Evolutionary conservation across 2,888 invertebrate species (phyloP).

Genomic region (Spicauda simplicius): DNA sequence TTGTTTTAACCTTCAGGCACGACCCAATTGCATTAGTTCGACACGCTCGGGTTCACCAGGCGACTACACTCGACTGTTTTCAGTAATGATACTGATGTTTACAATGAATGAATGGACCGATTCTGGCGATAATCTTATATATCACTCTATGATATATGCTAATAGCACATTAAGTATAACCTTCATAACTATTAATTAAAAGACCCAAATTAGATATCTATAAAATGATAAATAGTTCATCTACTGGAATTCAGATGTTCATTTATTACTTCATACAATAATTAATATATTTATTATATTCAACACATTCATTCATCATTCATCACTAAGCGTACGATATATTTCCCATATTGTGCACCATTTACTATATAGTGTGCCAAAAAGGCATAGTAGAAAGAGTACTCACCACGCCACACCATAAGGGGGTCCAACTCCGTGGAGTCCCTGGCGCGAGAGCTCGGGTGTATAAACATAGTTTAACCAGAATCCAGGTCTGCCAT

Average conservation of each 20-base stretch:
- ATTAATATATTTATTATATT: no score
- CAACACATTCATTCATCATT: no score
- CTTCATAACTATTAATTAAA: no score
- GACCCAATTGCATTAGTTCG: conserved; percentile 78
- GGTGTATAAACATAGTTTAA: conserved; percentile 81
- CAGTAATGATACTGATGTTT: conserved; percentile 12
- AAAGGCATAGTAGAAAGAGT: not conserved
- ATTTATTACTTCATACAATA: no score
- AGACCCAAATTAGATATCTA: no score
- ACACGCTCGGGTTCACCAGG: conserved; percentile 76
- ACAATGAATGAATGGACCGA: not conserved
- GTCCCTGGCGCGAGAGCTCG: conserved; percentile 76
- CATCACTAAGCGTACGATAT: no score
- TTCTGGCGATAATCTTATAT: not conserved
- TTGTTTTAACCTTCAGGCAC: conserved; percentile 76
- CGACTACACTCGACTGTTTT: conserved; percentile 55
- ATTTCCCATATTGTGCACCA: no score
- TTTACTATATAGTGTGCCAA: not conserved
- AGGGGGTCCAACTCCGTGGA: conserved; percentile 76
- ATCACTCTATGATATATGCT: no score
- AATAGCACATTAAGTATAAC: no score
- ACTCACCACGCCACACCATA: conserved; percentile 80
- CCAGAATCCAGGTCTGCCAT: conserved; percentile 79
- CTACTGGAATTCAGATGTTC: no score
- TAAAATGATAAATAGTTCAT: no score